These are phyloP conservation scores for Megatriorchis doriae DNA, from an alignment of 2,113 vertebrate species.

Conservation along the genomic window DNA sequence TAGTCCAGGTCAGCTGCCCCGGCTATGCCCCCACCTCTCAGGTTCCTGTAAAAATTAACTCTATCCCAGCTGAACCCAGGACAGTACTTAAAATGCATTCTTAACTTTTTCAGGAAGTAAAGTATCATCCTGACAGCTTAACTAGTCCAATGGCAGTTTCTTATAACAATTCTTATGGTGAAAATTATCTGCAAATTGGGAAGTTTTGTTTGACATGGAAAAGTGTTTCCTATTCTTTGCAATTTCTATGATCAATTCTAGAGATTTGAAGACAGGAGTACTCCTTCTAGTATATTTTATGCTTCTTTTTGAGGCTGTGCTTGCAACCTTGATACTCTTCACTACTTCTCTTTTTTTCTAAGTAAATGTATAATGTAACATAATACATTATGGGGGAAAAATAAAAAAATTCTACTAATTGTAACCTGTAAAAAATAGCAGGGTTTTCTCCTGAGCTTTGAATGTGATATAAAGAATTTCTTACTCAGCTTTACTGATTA, in stretches of 20 bases:
- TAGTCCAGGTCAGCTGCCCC: too few species aligned
- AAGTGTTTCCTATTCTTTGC: neutral
- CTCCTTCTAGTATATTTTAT: neutral
- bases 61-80: too few species aligned
- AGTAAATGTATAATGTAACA: neutral
- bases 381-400: too few species aligned
- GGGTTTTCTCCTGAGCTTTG: neutral
- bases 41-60: too few species aligned
- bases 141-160: neutral
- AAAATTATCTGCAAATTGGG: neutral
- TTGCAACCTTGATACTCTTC: neutral
- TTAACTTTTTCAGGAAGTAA: neutral
- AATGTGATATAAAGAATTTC: neutral
- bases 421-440: neutral
- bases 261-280: neutral
- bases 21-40: too few species aligned
- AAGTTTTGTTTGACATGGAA: neutral
- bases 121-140: neutral
- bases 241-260: neutral
- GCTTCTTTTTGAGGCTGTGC: neutral
- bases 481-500: neutral
- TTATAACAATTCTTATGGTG: neutral
- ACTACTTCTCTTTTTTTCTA: neutral
- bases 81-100: neutral
- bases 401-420: fast-evolving